phyloP scores from a whole-genome alignment of 2,797 vertebrate species.

The Epinephelus awoara region DNA sequence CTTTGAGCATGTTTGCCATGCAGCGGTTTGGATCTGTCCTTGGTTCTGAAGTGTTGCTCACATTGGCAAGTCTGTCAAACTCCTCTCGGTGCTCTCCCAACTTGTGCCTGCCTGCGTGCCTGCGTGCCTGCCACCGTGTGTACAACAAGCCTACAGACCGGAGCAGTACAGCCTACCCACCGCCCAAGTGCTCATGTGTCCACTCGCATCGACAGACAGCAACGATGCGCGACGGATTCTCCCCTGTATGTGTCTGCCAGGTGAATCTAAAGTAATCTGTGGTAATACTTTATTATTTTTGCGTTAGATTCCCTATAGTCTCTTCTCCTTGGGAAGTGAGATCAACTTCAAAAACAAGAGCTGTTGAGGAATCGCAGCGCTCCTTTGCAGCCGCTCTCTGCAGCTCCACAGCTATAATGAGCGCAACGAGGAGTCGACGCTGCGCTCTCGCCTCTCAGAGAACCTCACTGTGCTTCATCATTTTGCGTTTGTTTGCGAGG shows the following conservation, averaged over 20 bases:
- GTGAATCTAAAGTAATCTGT: conserved; percentile 7
- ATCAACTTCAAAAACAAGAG: conserved; percentile 53
- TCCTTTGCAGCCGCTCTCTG: conserved; percentile 32
- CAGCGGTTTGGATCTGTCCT: conserved; percentile 79
- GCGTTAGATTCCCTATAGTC: neutral
- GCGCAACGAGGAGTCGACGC: conserved; percentile 41
- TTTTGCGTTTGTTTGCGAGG: conserved; percentile 42
- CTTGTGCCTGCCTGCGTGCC: conserved; percentile 47
- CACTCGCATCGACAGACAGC: conserved; percentile 18
- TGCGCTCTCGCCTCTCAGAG: conserved; percentile 26
- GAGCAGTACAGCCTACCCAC: conserved; percentile 5
- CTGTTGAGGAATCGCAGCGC: conserved; percentile 22
- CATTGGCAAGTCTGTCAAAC: conserved; percentile 59
- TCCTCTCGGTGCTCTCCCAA: conserved; percentile 50
- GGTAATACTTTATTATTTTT: neutral
- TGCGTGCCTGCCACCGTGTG: conserved; percentile 25
- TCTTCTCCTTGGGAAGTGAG: conserved; percentile 24
- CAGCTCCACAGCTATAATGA: conserved; percentile 56
- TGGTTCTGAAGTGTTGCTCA: conserved; percentile 80
- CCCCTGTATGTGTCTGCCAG: neutral
- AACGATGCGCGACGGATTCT: neutral
- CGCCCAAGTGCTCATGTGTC: conserved; percentile 36
- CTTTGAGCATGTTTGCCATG: conserved; percentile 63
- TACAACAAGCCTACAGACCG: neutral
- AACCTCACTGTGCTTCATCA: conserved; percentile 37